phyloP scores from a whole-genome alignment of 2,113 vertebrate genomes.

The Phrynosoma platyrhinos region DNA sequence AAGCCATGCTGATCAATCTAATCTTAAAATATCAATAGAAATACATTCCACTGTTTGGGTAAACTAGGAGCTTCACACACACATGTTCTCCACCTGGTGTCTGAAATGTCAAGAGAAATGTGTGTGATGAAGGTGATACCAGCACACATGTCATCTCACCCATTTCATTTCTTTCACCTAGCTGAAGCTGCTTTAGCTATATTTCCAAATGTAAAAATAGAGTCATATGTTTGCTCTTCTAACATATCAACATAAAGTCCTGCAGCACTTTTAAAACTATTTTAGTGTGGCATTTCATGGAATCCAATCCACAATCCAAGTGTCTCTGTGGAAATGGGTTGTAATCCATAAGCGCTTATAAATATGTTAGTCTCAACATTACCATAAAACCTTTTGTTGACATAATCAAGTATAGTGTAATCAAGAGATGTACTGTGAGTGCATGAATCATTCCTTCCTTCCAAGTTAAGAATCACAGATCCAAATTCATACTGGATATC shows the following conservation, averaged over 20 bases:
- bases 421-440: not conserved
- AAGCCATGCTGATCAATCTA: not conserved
- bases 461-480: not conserved
- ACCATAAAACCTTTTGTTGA: not conserved
- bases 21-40: not conserved
- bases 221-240: too few species aligned
- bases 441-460: not conserved
- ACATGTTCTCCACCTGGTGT: not conserved
- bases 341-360: too few species aligned
- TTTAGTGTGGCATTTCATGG: too few species aligned
- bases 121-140: not conserved
- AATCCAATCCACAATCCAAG: too few species aligned
- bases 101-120: not conserved
- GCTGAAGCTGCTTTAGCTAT: too few species aligned
- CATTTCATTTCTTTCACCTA: too few species aligned
- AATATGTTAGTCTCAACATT: too few species aligned
- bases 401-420: constrained; percentile 6
- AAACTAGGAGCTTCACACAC: not conserved
- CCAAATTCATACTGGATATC: constrained; percentile 15
- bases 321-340: too few species aligned
- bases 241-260: too few species aligned
- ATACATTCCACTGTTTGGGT: not conserved
- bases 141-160: not conserved
- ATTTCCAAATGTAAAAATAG: too few species aligned
- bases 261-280: too few species aligned